phyloP scores from a whole-genome alignment of 2,888 invertebrate species.

The Harmothoe impar region DNA sequence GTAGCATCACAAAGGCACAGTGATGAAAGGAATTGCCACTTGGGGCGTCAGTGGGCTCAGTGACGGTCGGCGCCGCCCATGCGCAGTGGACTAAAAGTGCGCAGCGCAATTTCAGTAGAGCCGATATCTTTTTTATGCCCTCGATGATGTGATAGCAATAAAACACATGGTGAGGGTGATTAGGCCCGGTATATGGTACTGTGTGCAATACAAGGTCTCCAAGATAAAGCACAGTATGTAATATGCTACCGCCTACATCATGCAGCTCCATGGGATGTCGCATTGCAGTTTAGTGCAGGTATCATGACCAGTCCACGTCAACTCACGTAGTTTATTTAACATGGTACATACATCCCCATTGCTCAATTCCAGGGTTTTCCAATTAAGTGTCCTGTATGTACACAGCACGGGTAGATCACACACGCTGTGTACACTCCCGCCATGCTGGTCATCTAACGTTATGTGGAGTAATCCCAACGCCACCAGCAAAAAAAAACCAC shows the following conservation, averaged over 20 bases:
- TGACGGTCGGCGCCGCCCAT: constrained; percentile 8
- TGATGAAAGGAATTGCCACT: constrained; percentile 45
- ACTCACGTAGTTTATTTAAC: not conserved
- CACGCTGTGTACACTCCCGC: not conserved
- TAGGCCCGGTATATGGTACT: not conserved
- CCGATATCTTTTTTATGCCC: not conserved
- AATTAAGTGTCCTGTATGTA: not conserved
- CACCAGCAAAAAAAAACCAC: not conserved
- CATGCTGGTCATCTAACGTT: not conserved
- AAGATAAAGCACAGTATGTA: not conserved
- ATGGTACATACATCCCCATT: not conserved
- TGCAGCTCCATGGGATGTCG: too few species aligned
- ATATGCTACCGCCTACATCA: too few species aligned
- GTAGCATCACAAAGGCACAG: not conserved
- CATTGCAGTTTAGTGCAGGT: too few species aligned
- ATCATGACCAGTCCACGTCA: not conserved
- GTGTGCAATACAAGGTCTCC: not conserved
- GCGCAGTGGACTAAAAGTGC: constrained; percentile 3
- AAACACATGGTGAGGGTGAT: not conserved
- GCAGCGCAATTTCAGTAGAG: not conserved
- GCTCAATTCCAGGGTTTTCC: not conserved
- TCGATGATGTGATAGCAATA: not conserved
- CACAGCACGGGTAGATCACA: not conserved
- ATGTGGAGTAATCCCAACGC: not conserved
- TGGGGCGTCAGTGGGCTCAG: not conserved